phyloP scores from a whole-genome alignment of 2,888 invertebrate genomes.

The Boloria selene region DNA sequence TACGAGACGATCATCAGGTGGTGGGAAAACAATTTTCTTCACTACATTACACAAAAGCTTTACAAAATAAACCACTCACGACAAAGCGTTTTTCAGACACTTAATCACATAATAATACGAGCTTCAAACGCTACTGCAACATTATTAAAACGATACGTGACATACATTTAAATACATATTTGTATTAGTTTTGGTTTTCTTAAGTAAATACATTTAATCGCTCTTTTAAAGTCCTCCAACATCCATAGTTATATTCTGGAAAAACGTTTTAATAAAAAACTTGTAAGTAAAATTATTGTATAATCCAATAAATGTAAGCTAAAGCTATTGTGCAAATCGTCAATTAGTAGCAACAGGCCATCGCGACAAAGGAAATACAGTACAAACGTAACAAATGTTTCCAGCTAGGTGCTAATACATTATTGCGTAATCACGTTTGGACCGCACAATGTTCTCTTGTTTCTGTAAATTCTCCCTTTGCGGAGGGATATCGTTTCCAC shows the following conservation, averaged over 20 bases:
- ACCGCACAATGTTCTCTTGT: slow-evolving; percentile 25
- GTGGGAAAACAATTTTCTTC: slow-evolving; percentile 33
- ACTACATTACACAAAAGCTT: slow-evolving; percentile 21
- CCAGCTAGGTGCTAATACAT: slow-evolving; percentile 12
- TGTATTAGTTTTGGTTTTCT: neutral
- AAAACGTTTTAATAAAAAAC: too few relatives aligned
- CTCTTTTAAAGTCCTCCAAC: too few relatives aligned
- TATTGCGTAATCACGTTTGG: slow-evolving; percentile 20
- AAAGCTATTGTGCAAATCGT: too few relatives aligned
- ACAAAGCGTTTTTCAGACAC: slow-evolving; percentile 20
- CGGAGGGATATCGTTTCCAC: slow-evolving; percentile 26
- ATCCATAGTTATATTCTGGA: too few relatives aligned
- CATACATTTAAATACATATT: neutral
- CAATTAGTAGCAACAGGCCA: neutral
- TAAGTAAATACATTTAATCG: neutral
- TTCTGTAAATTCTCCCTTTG: slow-evolving; percentile 20
- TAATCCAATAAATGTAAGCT: too few relatives aligned
- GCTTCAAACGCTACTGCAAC: neutral
- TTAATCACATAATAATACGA: slow-evolving; percentile 1
- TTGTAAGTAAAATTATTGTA: too few relatives aligned
- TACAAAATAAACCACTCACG: slow-evolving; percentile 26
- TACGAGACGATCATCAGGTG: slow-evolving; percentile 28
- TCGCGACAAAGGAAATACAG: neutral
- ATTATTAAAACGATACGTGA: too few relatives aligned
- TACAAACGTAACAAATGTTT: slow-evolving; percentile 2